Base-by-base conservation (phyloP, 2,113 vertebrate species). In the Camelus dromedarius region DNA sequence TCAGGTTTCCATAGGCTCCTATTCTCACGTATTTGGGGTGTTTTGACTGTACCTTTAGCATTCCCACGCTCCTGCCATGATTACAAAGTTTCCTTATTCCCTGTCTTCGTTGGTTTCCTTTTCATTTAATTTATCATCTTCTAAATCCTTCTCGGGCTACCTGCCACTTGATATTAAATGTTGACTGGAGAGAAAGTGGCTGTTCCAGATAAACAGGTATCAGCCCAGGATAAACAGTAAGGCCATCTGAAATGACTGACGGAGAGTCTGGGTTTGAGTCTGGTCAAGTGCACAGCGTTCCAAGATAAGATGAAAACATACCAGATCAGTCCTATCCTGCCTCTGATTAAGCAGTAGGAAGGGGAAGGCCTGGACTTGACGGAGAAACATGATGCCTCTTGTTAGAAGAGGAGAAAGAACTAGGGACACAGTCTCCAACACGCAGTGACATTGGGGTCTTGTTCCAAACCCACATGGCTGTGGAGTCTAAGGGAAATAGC, bases 241-340 rank as follows among this genome's bases (percentile, higher is more conserved):
- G 38, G 32, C 79, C 87, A 70, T 94, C 85, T 81, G 48, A 56
- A 96, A 87, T 6, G 60, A 90, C 32, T 38, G 73, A 96, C 77
- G 85, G 38, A 72, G 89, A 19, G 0, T 94, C 69, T 80, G 82
- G 52, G 69, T 58, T 93, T 93, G 73, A 76, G 50, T 87, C 69
- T 93, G 42, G 89, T 90, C 85, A 46, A 62, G 81, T 28, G 75
- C 1, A 4, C 69, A 70, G 52, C 95, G 79, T 52, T 95, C n/a
- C 56, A 79, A 93, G 96, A 96, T 96, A 96, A 96, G 66, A 64
- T 46, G 46, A 89, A 95, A 93, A 93, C 48, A 62, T 4, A 76
- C 64, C 93, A 97, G 82, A 90, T 76, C 35, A 38, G 73, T 28
- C 73, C 93, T 84, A 95, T 56, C 82, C 77, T 84, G 26, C 76